Evolutionary conservation across 2,797 vertebrate species (phyloP).

Genomic region (Channallabes apus): DNA sequence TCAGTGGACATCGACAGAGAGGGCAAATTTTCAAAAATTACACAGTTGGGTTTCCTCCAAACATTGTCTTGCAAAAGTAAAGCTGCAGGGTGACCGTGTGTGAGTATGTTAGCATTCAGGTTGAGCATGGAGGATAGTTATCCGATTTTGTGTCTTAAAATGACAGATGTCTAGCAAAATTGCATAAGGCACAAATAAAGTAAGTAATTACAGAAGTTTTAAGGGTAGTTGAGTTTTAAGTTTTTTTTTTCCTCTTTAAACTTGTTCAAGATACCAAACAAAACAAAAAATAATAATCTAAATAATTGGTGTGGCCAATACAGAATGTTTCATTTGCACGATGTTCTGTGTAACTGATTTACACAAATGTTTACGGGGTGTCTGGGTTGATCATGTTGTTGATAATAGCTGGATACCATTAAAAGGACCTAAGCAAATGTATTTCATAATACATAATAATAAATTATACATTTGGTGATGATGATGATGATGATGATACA

Average conservation of each 20-base stretch:
- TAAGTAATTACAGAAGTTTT: background rate
- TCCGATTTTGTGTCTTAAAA: background rate
- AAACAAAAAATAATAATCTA: background rate
- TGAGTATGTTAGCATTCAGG: background rate
- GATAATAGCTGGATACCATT: background rate
- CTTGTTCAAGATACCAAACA: background rate
- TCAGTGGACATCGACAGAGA: conserved; percentile 16
- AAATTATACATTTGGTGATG: too few relatives aligned
- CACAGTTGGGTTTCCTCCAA: conserved; percentile 17
- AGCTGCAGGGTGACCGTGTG: background rate
- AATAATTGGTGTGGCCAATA: background rate
- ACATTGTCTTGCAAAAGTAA: background rate
- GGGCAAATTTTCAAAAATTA: conserved; percentile 1
- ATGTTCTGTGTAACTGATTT: background rate
- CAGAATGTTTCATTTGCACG: background rate
- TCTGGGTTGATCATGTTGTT: background rate
- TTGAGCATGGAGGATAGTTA: background rate
- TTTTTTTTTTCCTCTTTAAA: background rate
- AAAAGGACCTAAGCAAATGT: background rate
- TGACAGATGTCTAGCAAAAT: background rate
- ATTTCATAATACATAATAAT: too few relatives aligned
- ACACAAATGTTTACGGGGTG: background rate
- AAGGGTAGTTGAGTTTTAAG: background rate
- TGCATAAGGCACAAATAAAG: background rate
- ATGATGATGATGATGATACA: too few relatives aligned